Evolutionary conservation across 2,888 invertebrate species (phyloP).

Genomic region (Melieria crassipennis): DNA sequence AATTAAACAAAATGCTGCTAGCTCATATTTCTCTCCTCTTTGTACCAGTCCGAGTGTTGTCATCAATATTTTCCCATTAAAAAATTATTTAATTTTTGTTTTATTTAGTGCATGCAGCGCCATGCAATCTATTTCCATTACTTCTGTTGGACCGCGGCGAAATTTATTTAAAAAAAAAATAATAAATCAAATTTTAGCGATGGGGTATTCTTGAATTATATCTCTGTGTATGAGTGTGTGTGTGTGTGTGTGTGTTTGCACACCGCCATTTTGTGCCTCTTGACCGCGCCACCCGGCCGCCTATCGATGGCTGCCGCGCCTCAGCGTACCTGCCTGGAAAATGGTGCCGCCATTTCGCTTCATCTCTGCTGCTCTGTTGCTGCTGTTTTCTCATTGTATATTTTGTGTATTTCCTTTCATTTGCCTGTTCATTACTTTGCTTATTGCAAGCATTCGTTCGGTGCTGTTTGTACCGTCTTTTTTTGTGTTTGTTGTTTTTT

Average conservation of each 20-base stretch:
- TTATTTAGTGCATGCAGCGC: no score
- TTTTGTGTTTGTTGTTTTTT: constrained; percentile 1
- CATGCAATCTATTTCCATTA: no score
- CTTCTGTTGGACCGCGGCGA: no score
- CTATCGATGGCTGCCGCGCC: not conserved
- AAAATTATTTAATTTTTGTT: no score
- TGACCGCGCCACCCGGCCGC: not conserved
- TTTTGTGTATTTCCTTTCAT: not conserved
- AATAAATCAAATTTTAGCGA: not conserved
- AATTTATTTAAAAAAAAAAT: no score
- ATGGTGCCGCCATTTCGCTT: not conserved
- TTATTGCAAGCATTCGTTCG: not conserved
- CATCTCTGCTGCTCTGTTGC: not conserved
- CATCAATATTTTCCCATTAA: no score
- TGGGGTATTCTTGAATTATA: not conserved
- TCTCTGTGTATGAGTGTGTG: not conserved
- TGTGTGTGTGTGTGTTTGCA: not conserved
- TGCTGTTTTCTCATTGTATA: not conserved
- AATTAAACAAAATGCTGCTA: no score
- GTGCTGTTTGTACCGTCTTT: not conserved
- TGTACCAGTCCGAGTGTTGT: no score
- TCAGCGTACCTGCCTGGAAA: not conserved
- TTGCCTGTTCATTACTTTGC: not conserved
- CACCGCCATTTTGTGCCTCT: not conserved
- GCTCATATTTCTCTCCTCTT: no score